Conservation (phyloP, 2,113 vertebrate genomes). For the Mesitornis unicolor region DNA sequence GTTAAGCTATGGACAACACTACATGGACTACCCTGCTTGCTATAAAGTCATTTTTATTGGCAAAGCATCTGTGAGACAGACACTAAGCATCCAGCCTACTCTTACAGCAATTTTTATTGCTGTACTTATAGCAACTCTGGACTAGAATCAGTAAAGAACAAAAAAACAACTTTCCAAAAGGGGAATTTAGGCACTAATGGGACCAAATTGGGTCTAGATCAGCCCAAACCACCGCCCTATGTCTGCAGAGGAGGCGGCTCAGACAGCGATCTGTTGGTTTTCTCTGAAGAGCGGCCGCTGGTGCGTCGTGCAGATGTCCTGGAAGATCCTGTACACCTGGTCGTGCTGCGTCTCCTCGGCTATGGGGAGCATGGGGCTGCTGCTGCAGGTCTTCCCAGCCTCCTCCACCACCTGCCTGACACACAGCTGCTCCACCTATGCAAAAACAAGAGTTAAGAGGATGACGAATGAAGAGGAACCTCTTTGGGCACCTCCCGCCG, state of each 20-base stretch:
- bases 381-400: conserved; percentile 54
- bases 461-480: background rate
- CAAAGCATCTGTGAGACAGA: background rate
- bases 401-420: conserved; percentile 73
- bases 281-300: conserved; percentile 88
- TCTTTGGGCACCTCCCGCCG: background rate
- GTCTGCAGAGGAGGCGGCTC: background rate
- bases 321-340: conserved; percentile 73
- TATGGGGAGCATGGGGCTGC: conserved; percentile 12
- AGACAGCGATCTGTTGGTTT: conserved; percentile 90
- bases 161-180: background rate
- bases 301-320: conserved; percentile 75
- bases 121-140: background rate
- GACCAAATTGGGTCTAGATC: background rate
- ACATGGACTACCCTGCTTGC: background rate
- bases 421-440: conserved; percentile 74
- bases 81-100: background rate
- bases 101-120: accelerated
- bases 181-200: background rate
- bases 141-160: background rate
- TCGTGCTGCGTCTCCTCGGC: conserved; percentile 63
- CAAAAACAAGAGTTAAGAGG: background rate
- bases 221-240: accelerated
- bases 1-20: background rate
- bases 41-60: background rate